Percentiles rank a stretch among this genome's conserved stretches.
phyloP scores from a whole-genome alignment of 2,797 vertebrate species.

The Muraenolepis orangiensis region DNA sequence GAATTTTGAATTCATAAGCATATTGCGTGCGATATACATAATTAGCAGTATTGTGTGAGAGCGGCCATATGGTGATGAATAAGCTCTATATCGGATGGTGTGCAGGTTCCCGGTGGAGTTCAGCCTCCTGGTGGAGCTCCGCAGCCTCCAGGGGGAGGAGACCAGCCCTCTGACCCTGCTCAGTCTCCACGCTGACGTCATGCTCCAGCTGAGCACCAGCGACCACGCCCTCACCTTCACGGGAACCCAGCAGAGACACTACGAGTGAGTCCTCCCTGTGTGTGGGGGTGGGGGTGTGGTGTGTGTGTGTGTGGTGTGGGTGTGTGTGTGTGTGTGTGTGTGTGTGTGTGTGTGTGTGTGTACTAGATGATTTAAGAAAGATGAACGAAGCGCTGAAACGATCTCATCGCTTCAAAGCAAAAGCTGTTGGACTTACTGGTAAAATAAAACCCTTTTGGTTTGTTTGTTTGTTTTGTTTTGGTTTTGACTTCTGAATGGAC shows the following conservation, averaged over 20 bases:
- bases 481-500: too few relatives aligned
- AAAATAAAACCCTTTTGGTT: too few relatives aligned
- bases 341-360: neutral
- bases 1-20: too few relatives aligned
- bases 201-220: constrained; percentile 81
- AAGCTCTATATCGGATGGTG: too few relatives aligned
- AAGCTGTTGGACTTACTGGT: neutral
- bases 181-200: constrained; percentile 66
- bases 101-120: constrained; percentile 83
- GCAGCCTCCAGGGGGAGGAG: constrained; percentile 73
- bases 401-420: neutral
- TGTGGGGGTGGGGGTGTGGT: constrained; percentile 26
- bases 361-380: constrained; percentile 1
- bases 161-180: constrained; percentile 79
- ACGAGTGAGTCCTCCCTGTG: constrained; percentile 77
- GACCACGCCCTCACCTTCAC: constrained; percentile 73
- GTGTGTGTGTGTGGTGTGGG: constrained; percentile 24
- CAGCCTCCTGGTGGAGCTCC: constrained; percentile 80
- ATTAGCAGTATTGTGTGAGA: too few relatives aligned
- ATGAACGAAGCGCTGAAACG: neutral
- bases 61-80: too few relatives aligned
- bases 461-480: too few relatives aligned
- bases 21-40: too few relatives aligned
- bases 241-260: constrained; percentile 80
- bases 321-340: constrained; percentile 29